Evolutionary conservation across 2,888 invertebrate genomes (phyloP).

Genomic region (Acanthococcus lagerstroemiae): DNA sequence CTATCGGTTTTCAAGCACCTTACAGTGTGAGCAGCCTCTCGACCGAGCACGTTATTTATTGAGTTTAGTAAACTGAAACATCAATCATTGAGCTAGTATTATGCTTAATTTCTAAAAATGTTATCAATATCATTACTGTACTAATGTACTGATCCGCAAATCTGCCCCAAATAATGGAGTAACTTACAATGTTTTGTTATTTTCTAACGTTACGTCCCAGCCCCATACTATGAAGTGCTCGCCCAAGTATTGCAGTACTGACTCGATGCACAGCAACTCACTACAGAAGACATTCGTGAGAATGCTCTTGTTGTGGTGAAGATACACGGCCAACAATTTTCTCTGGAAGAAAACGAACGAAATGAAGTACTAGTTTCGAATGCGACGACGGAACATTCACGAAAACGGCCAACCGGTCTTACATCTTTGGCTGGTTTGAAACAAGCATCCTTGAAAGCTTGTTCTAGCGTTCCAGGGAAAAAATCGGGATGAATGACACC

Average conservation of each 20-base stretch:
- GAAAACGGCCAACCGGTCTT: too few relatives aligned
- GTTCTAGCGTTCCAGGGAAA: slow-evolving; percentile 81
- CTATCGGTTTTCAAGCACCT: slow-evolving; percentile 76
- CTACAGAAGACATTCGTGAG: slow-evolving; percentile 95
- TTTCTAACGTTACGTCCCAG: slow-evolving; percentile 88
- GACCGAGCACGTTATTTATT: slow-evolving; percentile 65
- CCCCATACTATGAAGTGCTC: slow-evolving; percentile 90
- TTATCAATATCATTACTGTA: too few relatives aligned
- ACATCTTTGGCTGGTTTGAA: slow-evolving; percentile 83
- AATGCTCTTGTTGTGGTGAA: slow-evolving; percentile 93
- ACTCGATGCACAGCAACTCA: slow-evolving; percentile 81
- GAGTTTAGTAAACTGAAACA: slow-evolving; percentile 59
- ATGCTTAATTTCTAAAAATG: too few relatives aligned
- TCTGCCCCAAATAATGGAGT: too few relatives aligned
- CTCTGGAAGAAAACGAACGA: slow-evolving; percentile 51
- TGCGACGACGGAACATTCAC: neutral
- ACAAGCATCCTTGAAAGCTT: slow-evolving; percentile 83
- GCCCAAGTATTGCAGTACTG: slow-evolving; percentile 76
- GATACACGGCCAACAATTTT: slow-evolving; percentile 84
- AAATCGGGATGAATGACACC: slow-evolving; percentile 81
- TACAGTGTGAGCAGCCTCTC: slow-evolving; percentile 72
- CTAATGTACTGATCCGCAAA: too few relatives aligned
- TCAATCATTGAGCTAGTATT: too few relatives aligned
- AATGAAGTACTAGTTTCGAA: neutral
- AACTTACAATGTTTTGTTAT: slow-evolving; percentile 68